phyloP scores from a whole-genome alignment of 1,140 invertebrate species.

The Pseudachorutes palmiensis region DNA sequence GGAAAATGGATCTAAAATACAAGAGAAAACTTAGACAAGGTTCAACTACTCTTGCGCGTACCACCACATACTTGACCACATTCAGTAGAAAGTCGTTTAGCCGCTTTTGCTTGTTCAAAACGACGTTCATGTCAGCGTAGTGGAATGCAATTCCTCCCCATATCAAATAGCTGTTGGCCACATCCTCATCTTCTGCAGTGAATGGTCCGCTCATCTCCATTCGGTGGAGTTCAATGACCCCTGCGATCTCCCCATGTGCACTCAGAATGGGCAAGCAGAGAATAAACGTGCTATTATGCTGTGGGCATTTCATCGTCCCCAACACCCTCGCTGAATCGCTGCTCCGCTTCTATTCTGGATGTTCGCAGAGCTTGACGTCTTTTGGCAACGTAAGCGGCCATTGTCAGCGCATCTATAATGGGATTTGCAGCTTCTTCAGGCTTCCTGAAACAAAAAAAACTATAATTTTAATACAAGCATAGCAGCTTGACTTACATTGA shows the following conservation, averaged over 20 bases:
- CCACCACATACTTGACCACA: conserved; percentile 49
- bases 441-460: conserved; percentile 4
- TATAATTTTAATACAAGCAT: neutral
- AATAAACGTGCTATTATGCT: conserved; percentile 41
- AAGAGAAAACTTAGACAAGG: neutral
- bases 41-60: neutral
- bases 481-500: neutral
- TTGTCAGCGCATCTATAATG: neutral
- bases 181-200: conserved; percentile 59
- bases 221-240: conserved; percentile 48
- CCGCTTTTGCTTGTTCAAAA: conserved; percentile 48
- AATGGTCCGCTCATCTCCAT: conserved; percentile 44
- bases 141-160: conserved; percentile 56
- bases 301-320: neutral
- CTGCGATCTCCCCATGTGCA: conserved; percentile 50
- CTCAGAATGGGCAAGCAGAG: conserved; percentile 51
- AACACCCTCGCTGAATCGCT: neutral
- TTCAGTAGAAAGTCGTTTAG: conserved; percentile 53
- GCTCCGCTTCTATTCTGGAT: neutral
- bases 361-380: neutral
- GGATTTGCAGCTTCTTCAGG: neutral
- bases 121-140: conserved; percentile 52
- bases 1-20: conserved; percentile 54
- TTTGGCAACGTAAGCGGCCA: conserved; percentile 6
- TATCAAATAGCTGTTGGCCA: conserved; percentile 52